Base-by-base conservation (phyloP, 2,797 vertebrate genomes). In the Parauchenoglanis punctatus region DNA sequence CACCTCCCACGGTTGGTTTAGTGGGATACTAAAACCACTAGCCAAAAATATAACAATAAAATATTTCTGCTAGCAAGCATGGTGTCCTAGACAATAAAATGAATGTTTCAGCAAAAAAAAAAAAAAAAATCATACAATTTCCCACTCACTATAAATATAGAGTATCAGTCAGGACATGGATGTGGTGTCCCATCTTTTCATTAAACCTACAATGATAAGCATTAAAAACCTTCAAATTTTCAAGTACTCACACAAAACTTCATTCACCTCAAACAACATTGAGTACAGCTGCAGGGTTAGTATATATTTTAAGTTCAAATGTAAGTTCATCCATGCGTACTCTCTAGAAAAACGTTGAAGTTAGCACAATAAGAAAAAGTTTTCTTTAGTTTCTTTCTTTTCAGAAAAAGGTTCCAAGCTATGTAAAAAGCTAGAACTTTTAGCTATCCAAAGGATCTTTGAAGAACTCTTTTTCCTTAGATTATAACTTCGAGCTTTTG, bases 31-130 rank as follows among this genome's bases (percentile, higher is more conserved):
- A 46, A 49, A 81, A 7, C 58, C 56, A 81, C 20, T 17, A 31
- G 25, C 44, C 31, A 28, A 82, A 82, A 82, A 82, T 52, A 82
- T 28, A 40, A 65, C 59, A 82, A 65, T 82, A 20, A 31, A 65
- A 82, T 82, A 65, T 82, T 67, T 44, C 61, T 67, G 7, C 25
- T 82, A 28, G 61, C 3, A 82, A 82, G 59, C n/a, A 28, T 17
- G 2, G 3, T n/a, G 58, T 28, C 25, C 23, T 15, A 81, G 35
- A 63, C 44, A 67, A 44, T 44, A 28, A 65, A 65, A 81, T 28
- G 3, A 65, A 63, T 28, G 31, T n/a, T 61, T 81, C 31, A 81
- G 11, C 20, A 81, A 54, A 18, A 17, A 44, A 80, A 40, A 7
- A 23, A 52, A 49, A 49, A 8, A 18, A 7, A 70, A 61, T 81